Evolutionary conservation across 2,888 invertebrate species (phyloP).

Genomic region (Plusia festucae): DNA sequence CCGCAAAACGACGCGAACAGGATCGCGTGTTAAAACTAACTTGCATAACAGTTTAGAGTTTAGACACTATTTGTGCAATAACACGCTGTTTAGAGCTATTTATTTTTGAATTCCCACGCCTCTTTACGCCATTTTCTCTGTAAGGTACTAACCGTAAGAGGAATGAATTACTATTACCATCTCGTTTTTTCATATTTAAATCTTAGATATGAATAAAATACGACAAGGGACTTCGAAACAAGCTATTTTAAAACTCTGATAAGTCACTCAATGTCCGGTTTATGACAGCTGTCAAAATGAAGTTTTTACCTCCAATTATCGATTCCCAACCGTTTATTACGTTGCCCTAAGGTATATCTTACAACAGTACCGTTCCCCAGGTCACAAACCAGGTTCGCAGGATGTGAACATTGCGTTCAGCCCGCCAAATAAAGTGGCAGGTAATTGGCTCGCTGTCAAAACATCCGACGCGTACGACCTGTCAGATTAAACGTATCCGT

Average conservation of each 20-base stretch:
- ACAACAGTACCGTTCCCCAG: slow-evolving; percentile 21
- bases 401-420: slow-evolving; percentile 76
- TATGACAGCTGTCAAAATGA: slow-evolving; percentile 4
- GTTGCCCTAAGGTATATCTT: slow-evolving; percentile 6
- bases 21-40: slow-evolving; percentile 41
- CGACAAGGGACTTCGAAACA: too few relatives aligned
- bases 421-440: slow-evolving; percentile 79
- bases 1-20: slow-evolving; percentile 15
- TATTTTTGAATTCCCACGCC: slow-evolving; percentile 38
- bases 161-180: neutral
- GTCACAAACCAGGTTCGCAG: slow-evolving; percentile 62
- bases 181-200: neutral
- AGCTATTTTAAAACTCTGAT: neutral
- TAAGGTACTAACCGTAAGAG: neutral
- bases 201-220: neutral
- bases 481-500: slow-evolving; percentile 85
- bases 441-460: slow-evolving; percentile 87
- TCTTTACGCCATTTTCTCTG: neutral
- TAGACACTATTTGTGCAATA: slow-evolving; percentile 39
- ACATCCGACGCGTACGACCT: slow-evolving; percentile 79
- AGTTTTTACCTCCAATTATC: neutral
- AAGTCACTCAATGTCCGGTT: slow-evolving; percentile 4
- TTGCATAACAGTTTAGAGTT: slow-evolving; percentile 26
- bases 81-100: slow-evolving; percentile 42
- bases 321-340: neutral